Evolutionary conservation across 2,888 invertebrate genomes (phyloP), one percentile per base, ranked within the genome.

Genomic region (Idaea aversata): DNA sequence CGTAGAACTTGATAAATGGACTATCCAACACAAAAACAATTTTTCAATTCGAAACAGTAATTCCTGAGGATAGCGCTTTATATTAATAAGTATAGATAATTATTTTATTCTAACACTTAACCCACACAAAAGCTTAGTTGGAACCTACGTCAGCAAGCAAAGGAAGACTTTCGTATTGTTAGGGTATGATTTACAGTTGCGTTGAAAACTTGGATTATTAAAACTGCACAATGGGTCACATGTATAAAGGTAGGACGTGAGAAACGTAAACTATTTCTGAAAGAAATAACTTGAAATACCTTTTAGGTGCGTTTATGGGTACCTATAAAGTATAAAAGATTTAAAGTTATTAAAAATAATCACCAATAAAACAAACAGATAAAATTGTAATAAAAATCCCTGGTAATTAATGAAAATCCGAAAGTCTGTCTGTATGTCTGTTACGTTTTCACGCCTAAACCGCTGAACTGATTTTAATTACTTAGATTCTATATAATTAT

Each of bases 131-230:
- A 47, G 47, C 47, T 47, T 59, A 59, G 59, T 59, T 25, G 6
- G 34, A 59, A 25, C 59, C 75, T 73, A 73, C 74, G 79, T 80
- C 83, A 79, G 78, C 76, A 73, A 70, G 77, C 83, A 65, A 72
- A 71, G 78, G 77, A 77, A 77, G 81, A 79, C 77, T 81, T 81
- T 80, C 81, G 76, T 81, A 87, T 87, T 87, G 85, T 87, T 82
- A 75, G 79, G 82, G 80, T 82, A 82, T 87, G 86, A 71, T 68
- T 72, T 68, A 71, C 67, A 16, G 34, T 25, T 13, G 59, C 59
- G 34, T 34, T 47, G 57, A 25, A 62, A 62, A 47, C 57, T 62
- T 15, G 62, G 62, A 62, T 62, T 62, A 57, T 62, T 59, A 15
- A 16, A 47, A 47, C 47, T 58, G 59, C 59, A 59, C 59, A 59